Percentiles rank a stretch among this genome's conserved stretches.
Evolutionary conservation across 2,888 invertebrate species (phyloP).

Genomic region (Eulithis prunata): DNA sequence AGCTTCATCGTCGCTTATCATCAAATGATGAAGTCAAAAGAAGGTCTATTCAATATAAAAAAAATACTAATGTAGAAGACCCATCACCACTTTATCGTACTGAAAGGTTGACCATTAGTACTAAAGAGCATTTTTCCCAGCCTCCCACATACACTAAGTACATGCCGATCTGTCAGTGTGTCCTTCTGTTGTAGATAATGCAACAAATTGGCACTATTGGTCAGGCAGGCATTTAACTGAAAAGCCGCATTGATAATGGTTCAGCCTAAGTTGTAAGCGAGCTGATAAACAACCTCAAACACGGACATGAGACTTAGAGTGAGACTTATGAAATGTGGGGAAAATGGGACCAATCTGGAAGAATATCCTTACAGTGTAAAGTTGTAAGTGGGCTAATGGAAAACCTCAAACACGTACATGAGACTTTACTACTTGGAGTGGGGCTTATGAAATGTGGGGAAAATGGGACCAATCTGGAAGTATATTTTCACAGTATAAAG

Average conservation of each 20-base stretch:
- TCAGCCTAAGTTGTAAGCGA: constrained; percentile 32
- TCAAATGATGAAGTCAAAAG: no score
- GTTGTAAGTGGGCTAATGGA: constrained; percentile 1
- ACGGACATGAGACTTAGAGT: no score
- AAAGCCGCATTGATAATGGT: constrained; percentile 62
- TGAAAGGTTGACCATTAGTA: constrained; percentile 48
- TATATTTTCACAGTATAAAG: constrained; percentile 19
- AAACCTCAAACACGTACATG: no score
- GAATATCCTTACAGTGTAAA: constrained; percentile 23
- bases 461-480: no score
- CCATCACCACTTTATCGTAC: constrained; percentile 34
- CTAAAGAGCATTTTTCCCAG: constrained; percentile 52
- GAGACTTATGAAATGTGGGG: no score
- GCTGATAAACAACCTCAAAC: no score
- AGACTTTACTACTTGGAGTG: no score
- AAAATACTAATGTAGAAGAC: neutral
- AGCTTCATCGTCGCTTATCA: no score
- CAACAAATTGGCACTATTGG: constrained; percentile 77
- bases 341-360: no score
- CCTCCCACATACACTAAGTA: constrained; percentile 57
- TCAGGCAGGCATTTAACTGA: constrained; percentile 66
- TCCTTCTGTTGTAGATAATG: constrained; percentile 65
- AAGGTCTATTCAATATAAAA: no score
- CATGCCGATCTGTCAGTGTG: constrained; percentile 68
- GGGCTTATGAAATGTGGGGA: no score